Evolutionary conservation across 2,797 vertebrate genomes (phyloP), one percentile per base, ranked within the genome.

Genomic region (Carapus acus): DNA sequence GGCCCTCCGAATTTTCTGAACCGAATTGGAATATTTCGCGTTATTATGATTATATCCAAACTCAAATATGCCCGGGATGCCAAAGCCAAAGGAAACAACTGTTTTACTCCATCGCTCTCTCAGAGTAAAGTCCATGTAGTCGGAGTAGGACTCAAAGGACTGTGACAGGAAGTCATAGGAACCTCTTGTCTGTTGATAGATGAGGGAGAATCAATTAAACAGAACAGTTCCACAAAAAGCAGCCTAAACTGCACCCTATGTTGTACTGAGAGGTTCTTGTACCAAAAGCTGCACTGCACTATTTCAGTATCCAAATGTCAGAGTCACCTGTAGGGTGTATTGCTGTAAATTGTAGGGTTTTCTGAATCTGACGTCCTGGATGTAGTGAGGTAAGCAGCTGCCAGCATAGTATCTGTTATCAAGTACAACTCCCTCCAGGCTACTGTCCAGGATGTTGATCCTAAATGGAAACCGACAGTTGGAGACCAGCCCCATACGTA

Each of bases 381-480:
- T 91, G 60, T 89, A 92, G 17, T 96, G 86, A 0, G 94, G 90
- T 54, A 90, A 71, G 40, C 95, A 97, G 43, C 81, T 88, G 1
- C 94, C 93, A 1, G 81, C 93, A 0, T 93, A 97, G 77, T 96
- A 96, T 54, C 84, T 87, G 80, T 97, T 92, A 54, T 98, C 94
- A 0, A 98, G 87, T 71, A 98, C 91, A 1, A 89, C 45, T 44
- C 92, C 93, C 73, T 96, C 91, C 62, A 93, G 79, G 21, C 76
- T 79, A 47, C 91, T 90, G 45, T 88, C 91, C 78, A 96, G 83
- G 49, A 93, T 53, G 73, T 96, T 98, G 75, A 96, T 79, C 69
- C 94, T 98, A 74, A 0, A 64, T 45, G 43, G 22, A 41, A 58
- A 46, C 27, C 43, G 2, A 20, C 36, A 55, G 36, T 63, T 49